Evolutionary conservation across 1,140 invertebrate species (phyloP).

Genomic region (Sinonovacula constricta): DNA sequence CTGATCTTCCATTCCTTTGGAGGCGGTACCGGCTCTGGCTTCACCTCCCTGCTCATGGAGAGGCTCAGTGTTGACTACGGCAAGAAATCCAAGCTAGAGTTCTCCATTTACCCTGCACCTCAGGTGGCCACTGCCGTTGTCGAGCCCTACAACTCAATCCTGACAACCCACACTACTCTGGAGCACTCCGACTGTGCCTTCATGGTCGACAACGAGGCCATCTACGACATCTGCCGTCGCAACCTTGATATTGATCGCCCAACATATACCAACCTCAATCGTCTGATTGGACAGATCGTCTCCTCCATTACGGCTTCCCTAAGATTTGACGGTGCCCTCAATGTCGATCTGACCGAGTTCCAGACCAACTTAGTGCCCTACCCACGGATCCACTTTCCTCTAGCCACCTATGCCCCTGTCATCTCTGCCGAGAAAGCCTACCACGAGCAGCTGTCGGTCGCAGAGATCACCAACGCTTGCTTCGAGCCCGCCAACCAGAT

Average conservation of each 20-base stretch:
- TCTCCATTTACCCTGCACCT: constrained; percentile 93
- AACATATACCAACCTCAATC: constrained; percentile 85
- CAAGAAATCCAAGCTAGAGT: too few species aligned
- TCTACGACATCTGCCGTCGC: constrained; percentile 80
- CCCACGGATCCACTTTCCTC: constrained; percentile 72
- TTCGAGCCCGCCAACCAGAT: constrained; percentile 94
- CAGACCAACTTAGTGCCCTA: constrained; percentile 83
- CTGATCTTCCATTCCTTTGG: constrained; percentile 67
- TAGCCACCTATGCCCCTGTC: constrained; percentile 71
- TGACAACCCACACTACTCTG: constrained; percentile 82
- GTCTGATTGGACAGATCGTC: constrained; percentile 83
- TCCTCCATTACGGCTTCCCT: too few species aligned
- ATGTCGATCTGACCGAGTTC: constrained; percentile 84
- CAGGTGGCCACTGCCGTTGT: too few species aligned
- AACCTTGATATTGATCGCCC: constrained; percentile 86
- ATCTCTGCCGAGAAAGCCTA: constrained; percentile 74
- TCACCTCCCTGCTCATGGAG: constrained; percentile 93
- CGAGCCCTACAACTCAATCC: constrained; percentile 80
- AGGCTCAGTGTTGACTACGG: constrained; percentile 91
- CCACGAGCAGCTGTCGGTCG: constrained; percentile 77
- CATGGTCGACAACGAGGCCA: constrained; percentile 81
- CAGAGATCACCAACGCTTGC: constrained; percentile 85
- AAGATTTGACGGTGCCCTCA: too few species aligned
- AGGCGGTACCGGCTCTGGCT: constrained; percentile 83
- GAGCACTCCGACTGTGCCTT: constrained; percentile 90